A percentile compares a stretch with the other conserved stretches of the same genome.
Conservation (phyloP, 2,113 vertebrate genomes). For the Neolamprologus longior region DNA sequence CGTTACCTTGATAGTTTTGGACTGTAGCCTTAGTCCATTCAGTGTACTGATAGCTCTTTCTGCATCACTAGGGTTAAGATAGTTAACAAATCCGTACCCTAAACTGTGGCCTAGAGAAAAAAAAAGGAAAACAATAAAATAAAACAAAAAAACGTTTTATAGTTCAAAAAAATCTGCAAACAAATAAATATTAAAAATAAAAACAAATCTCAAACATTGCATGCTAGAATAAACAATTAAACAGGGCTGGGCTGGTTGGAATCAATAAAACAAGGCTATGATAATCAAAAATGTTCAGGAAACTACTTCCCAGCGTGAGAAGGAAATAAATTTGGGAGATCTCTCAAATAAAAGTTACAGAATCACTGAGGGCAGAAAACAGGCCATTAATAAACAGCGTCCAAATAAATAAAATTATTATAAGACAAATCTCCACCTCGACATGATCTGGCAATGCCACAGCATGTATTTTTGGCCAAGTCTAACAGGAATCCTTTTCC, state of each 20-base stretch:
- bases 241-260: conserved; percentile 22
- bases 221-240: conserved; percentile 50
- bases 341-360: background rate
- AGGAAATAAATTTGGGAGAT: background rate
- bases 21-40: conserved; percentile 98
- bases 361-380: background rate
- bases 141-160: conserved; percentile 74
- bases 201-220: conserved; percentile 70
- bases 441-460: background rate
- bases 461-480: background rate
- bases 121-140: conserved; percentile 79
- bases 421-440: background rate
- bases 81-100: conserved; percentile 99
- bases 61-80: conserved; percentile 96
- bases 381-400: background rate
- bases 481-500: background rate
- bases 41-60: conserved; percentile 99
- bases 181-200: conserved; percentile 68
- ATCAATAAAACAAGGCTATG: conserved; percentile 28
- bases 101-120: conserved; percentile 95
- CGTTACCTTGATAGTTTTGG: conserved; percentile 99
- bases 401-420: background rate
- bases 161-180: conserved; percentile 71
- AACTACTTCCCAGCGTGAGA: background rate
- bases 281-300: background rate